A percentile compares a stretch with the other conserved stretches of the same genome.
phyloP scores from a whole-genome alignment of 2,888 invertebrate species.

The Oscheius sp. region DNA sequence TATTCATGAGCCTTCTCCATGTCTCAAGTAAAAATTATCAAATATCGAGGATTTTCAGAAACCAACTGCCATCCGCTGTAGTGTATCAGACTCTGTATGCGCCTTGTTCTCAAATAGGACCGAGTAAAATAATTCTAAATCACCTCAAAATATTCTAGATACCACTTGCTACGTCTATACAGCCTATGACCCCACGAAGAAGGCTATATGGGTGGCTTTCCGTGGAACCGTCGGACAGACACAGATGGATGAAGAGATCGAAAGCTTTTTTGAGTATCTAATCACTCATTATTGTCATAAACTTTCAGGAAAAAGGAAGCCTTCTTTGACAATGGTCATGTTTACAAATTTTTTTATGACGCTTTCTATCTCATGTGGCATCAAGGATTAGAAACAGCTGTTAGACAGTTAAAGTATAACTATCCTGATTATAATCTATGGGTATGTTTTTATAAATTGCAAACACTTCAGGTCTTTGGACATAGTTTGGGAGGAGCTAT shows the following conservation, averaged over 20 bases:
- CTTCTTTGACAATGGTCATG: constrained; percentile 41
- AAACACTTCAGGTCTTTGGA: constrained; percentile 20
- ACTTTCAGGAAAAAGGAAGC: constrained; percentile 11
- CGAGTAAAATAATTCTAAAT: background rate
- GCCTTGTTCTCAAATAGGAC: background rate
- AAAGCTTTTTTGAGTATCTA: constrained; percentile 32
- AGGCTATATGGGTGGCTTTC: constrained; percentile 38
- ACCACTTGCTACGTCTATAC: constrained; percentile 34
- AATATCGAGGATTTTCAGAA: background rate
- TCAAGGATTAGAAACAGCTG: constrained; percentile 35
- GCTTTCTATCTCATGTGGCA: constrained; percentile 45
- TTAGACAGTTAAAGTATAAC: constrained; percentile 33
- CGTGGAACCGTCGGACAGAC: constrained; percentile 34
- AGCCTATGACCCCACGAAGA: constrained; percentile 28
- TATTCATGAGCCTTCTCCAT: constrained; percentile 45
- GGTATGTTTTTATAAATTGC: constrained; percentile 10
- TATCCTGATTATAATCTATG: constrained; percentile 47
- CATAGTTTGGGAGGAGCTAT: constrained; percentile 54
- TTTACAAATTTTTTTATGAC: constrained; percentile 51
- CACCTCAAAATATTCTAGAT: background rate
- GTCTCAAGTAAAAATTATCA: constrained; percentile 29
- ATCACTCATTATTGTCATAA: background rate
- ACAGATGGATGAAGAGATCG: constrained; percentile 33
- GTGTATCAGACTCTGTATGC: background rate
- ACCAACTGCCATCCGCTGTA: constrained; percentile 25